Base-by-base conservation (phyloP, 1,140 invertebrate species). In the Lineus longissimus region DNA sequence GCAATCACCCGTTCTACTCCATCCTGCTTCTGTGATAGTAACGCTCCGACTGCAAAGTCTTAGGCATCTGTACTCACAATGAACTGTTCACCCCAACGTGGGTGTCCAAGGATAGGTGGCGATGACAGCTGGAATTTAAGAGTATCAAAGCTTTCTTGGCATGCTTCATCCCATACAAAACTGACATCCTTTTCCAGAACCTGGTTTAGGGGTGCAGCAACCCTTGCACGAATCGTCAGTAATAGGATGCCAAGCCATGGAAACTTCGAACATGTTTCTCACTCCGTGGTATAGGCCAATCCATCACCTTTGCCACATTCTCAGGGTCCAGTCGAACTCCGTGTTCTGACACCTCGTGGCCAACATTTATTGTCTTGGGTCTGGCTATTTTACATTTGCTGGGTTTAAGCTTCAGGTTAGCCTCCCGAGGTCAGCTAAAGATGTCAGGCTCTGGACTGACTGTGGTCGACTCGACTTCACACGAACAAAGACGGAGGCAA, bases 1-100 rank as follows among this genome's bases (percentile, higher is more conserved):
- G 70, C 68, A 2, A 76, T 70, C 0, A 71, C 65, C n/a, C 58
- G 19, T 56, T 72, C 71, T 23, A 45, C 27, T 22, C 70, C 62
- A 7, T 70, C 63, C 56, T 74, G 59, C 33, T 65, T 45, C 68
- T 79, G 72, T 9, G 66, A 66, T 36, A 80, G 66, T 19, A 73
- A 71, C 6, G 70, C 70, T 29, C 74, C 75, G 2, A 78, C 47
- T 6, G 59, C 70, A 11, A 45, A 2, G 40, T 71, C 64, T 68
- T 17, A n/a, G n/a, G 67, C 71, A 55, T 76, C 74, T 9, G 62
- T 68, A 33, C 74, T 69, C n/a, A 77, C 22, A n/a, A 70, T 66
- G 55, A 69, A 76, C 19, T 6, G 47, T n/a, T 19, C n/a, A n/a
- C 9, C 47, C 47, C 47, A 51, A n/a, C n/a, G n/a, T 6, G 47